Base-by-base conservation (phyloP, 2,113 vertebrate species). In the Salminus brasiliensis region DNA sequence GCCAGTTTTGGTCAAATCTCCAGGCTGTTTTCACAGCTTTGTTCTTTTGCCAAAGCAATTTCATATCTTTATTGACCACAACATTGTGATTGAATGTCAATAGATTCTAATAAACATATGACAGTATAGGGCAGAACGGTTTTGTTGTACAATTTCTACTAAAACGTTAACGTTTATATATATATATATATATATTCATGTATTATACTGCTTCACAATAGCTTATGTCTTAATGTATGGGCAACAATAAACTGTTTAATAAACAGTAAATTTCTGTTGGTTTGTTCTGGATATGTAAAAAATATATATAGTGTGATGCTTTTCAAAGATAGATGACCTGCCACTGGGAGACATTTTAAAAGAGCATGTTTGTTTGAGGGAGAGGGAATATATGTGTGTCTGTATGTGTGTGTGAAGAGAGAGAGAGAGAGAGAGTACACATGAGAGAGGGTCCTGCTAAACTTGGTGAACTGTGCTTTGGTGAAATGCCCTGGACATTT, bases 391-490 rank as follows among this genome's bases (percentile, higher is more conserved):
- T 47, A 11, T 39, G 36, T 39, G 36, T 47, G 74, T 55, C 16
- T 45, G 45, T 47, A 3, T 47, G 13, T 47, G 9, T 47, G 9
- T 11, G 45, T 11, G 52, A n/a, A 23, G 18, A 55, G 52, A 25
- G 62, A n/a, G 21, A 74, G 60, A 75, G 30, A n/a, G 39, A 23
- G 41, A 52, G 29, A 52, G 49, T 59, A n/a, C 43, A 65, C 18
- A 52, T 71, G 47, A 49, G 30, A 79, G 57, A 72, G 52, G 23
- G 68, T 71, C 60, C 72, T 62, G 34, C 34, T 76, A 88, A 90
- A 88, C 90, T 85, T 89, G 79, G 57, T 92, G 88, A 91, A 90
- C 91, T 45, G 66, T 57, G 32, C 68, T 70, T 30, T 52, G 47
- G 63, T 80, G 16, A 76, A 73, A 34, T 60, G 41, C 25, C 70